Evolutionary conservation across 2,113 vertebrate genomes (phyloP).

Genomic region (Brachyhypopomus occidentalis): DNA sequence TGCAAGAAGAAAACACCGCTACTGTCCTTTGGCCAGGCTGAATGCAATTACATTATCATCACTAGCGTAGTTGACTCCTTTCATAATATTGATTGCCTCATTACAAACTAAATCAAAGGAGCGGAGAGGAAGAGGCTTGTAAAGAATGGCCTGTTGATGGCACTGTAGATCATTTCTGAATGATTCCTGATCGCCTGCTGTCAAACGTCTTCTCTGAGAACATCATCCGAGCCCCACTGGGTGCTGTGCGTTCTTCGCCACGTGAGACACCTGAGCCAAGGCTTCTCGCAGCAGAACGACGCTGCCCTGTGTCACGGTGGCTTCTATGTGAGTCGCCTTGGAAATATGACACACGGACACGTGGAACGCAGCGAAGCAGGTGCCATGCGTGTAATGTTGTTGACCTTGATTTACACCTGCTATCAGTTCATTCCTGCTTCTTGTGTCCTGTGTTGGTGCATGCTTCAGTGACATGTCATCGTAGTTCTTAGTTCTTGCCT

Average conservation of each 20-base stretch:
- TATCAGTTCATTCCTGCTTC: not conserved
- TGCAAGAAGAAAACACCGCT: slow-evolving; percentile 29
- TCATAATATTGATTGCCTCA: slow-evolving; percentile 60
- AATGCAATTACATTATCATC: slow-evolving; percentile 33
- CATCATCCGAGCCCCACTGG: slow-evolving; percentile 62
- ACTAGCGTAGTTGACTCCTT: slow-evolving; percentile 48
- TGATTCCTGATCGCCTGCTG: slow-evolving; percentile 29
- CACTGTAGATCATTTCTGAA: slow-evolving; percentile 56
- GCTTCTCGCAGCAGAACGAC: slow-evolving; percentile 50
- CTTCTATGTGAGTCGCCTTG: no score
- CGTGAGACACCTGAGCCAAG: slow-evolving; percentile 30
- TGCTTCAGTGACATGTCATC: not conserved
- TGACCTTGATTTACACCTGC: not conserved
- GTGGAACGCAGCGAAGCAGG: not conserved
- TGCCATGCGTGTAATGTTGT: not conserved
- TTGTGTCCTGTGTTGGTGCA: not conserved
- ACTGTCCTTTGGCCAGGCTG: slow-evolving; percentile 32
- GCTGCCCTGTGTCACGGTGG: slow-evolving; percentile 37
- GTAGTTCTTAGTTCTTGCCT: not conserved
- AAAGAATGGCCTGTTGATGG: slow-evolving; percentile 45
- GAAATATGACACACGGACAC: slow-evolving; percentile 11
- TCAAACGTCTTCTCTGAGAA: slow-evolving; percentile 52
- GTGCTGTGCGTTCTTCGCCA: slow-evolving; percentile 49
- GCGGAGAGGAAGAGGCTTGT: slow-evolving; percentile 46
- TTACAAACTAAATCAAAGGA: slow-evolving; percentile 40